These are phyloP conservation scores for Nycticebus coucang DNA, from an alignment of 2,113 vertebrate genomes.

Conservation along the genomic window DNA sequence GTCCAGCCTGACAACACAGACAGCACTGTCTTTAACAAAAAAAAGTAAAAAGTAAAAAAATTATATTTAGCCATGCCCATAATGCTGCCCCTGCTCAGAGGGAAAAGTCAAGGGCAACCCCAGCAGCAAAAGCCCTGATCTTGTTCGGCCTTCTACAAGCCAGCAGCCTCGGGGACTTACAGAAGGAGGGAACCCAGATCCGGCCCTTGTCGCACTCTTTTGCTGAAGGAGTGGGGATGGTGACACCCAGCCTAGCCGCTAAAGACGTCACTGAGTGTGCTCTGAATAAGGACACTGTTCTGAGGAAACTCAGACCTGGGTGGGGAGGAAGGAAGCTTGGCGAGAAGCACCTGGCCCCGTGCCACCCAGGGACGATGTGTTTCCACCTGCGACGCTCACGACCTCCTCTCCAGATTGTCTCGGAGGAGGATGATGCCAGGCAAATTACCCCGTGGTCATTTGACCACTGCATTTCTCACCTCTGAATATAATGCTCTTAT, in stretches of 20 bases:
- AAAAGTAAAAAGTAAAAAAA: background rate
- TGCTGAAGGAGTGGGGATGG: background rate
- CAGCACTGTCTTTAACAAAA: background rate
- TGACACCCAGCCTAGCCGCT: no score
- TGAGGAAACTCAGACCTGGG: background rate
- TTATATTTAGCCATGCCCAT: background rate
- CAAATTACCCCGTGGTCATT: rapidly evolving
- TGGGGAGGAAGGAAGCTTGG: background rate
- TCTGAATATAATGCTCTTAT: background rate
- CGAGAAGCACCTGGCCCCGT: background rate
- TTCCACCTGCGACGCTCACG: background rate
- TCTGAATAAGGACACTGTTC: background rate
- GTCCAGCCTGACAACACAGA: background rate
- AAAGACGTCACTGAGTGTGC: background rate
- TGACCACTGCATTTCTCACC: background rate
- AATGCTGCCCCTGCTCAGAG: background rate
- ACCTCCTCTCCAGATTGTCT: background rate
- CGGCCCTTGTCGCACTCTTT: rapidly evolving
- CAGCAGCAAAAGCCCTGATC: background rate
- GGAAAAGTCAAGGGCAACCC: background rate
- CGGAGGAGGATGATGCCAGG: rapidly evolving
- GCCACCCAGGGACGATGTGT: background rate
- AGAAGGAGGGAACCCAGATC: background rate
- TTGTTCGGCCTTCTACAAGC: background rate
- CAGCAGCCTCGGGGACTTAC: background rate